Percentiles rank a stretch among this genome's conserved stretches.
phyloP scores from a whole-genome alignment of 2,113 vertebrate genomes.

The Vulpes vulpes region DNA sequence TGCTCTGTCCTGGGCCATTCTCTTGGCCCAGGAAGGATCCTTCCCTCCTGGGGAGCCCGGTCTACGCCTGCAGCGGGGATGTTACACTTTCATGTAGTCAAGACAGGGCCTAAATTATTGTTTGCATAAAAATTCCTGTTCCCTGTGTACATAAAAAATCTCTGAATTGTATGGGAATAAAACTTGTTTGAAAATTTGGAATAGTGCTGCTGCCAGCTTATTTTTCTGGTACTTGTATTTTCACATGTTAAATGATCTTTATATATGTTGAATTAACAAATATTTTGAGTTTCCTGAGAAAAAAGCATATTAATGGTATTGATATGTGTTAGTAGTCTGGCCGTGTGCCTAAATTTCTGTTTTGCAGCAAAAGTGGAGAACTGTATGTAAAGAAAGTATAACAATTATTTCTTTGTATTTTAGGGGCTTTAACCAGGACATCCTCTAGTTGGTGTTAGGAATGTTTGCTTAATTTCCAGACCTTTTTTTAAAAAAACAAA shows the following conservation, averaged over 20 bases:
- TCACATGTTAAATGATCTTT: slow-evolving; percentile 88
- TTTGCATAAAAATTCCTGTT: slow-evolving; percentile 72
- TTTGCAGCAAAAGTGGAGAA: slow-evolving; percentile 84
- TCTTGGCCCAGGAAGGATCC: background rate
- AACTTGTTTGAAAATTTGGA: slow-evolving; percentile 82
- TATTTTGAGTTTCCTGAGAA: slow-evolving; percentile 89
- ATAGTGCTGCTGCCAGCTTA: slow-evolving; percentile 82
- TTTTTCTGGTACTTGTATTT: slow-evolving; percentile 88
- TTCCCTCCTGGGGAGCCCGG: background rate
- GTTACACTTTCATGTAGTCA: slow-evolving; percentile 40
- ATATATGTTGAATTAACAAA: slow-evolving; percentile 91
- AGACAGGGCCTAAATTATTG: slow-evolving; percentile 84
- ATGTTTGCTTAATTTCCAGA: slow-evolving; percentile 91
- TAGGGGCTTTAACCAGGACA: slow-evolving; percentile 89
- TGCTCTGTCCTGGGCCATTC: background rate
- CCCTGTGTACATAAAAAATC: slow-evolving; percentile 79
- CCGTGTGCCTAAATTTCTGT: slow-evolving; percentile 83
- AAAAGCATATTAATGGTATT: slow-evolving; percentile 83
- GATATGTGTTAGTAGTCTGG: slow-evolving; percentile 91
- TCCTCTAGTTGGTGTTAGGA: slow-evolving; percentile 93
- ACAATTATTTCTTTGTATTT: slow-evolving; percentile 91
- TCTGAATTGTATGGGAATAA: slow-evolving; percentile 83
- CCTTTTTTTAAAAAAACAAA: slow-evolving; percentile 63
- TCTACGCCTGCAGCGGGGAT: background rate
- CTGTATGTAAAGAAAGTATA: slow-evolving; percentile 89